Evolutionary conservation across 1,140 invertebrate species (phyloP).

Genomic region (Lordiphosa stackelbergi): DNA sequence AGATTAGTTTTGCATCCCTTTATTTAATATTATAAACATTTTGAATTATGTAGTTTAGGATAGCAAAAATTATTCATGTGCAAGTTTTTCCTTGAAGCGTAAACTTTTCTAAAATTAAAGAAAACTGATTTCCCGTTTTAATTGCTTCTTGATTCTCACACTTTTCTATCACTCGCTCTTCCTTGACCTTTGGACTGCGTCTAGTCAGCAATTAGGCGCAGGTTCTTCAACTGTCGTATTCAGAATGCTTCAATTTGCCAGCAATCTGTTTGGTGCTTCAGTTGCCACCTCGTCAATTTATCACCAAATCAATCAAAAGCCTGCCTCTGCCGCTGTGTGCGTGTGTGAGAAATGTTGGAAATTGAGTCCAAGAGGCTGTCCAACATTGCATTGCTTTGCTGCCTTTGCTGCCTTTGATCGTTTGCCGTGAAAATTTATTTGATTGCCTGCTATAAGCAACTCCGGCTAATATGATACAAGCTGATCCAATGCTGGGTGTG

Average conservation of each 20-base stretch:
- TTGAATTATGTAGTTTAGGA: too few relatives aligned
- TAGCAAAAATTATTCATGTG: too few relatives aligned
- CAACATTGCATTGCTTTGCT: slow-evolving; percentile 22
- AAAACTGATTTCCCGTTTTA: too few relatives aligned
- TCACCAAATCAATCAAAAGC: slow-evolving; percentile 74
- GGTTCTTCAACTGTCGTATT: slow-evolving; percentile 19
- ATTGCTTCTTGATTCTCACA: background rate
- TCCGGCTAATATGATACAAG: slow-evolving; percentile 70
- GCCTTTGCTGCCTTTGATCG: slow-evolving; percentile 72
- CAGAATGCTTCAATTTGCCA: slow-evolving; percentile 38
- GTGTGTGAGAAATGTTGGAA: slow-evolving; percentile 52
- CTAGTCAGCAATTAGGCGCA: slow-evolving; percentile 47
- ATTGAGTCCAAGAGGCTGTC: slow-evolving; percentile 45
- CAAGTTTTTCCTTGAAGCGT: too few relatives aligned
- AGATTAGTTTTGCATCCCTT: too few relatives aligned
- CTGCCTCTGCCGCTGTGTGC: slow-evolving; percentile 12
- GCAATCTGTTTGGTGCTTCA: slow-evolving; percentile 62
- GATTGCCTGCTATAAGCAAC: slow-evolving; percentile 71
- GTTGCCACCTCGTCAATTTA: slow-evolving; percentile 69
- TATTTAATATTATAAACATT: too few relatives aligned
- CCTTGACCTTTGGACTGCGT: slow-evolving; percentile 22
- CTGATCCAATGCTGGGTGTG: slow-evolving; percentile 20
- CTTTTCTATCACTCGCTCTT: background rate
- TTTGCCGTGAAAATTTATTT: slow-evolving; percentile 73
- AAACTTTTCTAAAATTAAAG: too few relatives aligned